These are phyloP conservation scores for Nephrotoma flavescens DNA, from an alignment of 2,888 invertebrate genomes.

Conservation along the genomic window DNA sequence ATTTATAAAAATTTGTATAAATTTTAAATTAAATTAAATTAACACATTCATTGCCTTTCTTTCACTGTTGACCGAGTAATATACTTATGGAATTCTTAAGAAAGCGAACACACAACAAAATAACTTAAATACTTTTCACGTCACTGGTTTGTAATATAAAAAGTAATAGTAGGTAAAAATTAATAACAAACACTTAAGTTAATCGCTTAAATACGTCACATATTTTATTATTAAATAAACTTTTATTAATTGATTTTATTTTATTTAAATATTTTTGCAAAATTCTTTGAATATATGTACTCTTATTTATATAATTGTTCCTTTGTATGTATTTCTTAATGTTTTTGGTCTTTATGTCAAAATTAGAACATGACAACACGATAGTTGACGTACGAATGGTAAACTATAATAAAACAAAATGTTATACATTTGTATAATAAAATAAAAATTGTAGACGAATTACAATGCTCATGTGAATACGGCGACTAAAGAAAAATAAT, in stretches of 20 bases:
- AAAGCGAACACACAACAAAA: not conserved
- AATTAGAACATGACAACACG: not conserved
- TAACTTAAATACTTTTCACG: not conserved
- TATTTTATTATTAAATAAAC: not conserved
- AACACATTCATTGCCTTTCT: not conserved
- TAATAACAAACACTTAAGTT: not conserved
- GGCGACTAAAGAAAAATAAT: not conserved
- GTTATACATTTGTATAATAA: not conserved
- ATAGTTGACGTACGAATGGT: not conserved
- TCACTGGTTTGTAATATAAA: not conserved
- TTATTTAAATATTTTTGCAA: not conserved
- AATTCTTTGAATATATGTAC: not conserved
- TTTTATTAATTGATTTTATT: not conserved
- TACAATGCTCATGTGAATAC: not conserved
- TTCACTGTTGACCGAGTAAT: not conserved
- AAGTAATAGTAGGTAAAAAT: not conserved
- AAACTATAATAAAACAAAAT: not conserved
- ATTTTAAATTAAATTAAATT: not conserved
- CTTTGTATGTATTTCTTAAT: not conserved
- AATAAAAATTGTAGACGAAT: not conserved
- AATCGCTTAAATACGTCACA: not conserved
- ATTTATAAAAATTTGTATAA: not conserved
- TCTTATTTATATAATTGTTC: not conserved
- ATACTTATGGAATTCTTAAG: not conserved
- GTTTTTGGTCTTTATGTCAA: not conserved